These are phyloP conservation scores for Apogon talboti DNA, from an alignment of 2,797 vertebrate species.

Conservation along the genomic window DNA sequence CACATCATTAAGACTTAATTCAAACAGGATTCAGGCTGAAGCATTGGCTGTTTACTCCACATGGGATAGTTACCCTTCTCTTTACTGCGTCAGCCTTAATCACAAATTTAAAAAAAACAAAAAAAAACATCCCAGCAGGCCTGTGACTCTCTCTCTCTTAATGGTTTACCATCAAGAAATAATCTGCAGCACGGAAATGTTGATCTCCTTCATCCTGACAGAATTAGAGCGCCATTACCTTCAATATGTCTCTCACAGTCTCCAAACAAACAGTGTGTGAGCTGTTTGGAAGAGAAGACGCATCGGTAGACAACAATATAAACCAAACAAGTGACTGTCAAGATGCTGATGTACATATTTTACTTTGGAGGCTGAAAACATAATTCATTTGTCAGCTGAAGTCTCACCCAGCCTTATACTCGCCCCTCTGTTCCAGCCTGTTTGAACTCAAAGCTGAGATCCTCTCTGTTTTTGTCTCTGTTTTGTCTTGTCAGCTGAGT, in stretches of 20 bases:
- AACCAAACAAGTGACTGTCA: background rate
- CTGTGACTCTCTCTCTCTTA: slow-evolving; percentile 53
- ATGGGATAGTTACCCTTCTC: background rate
- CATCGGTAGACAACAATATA: background rate
- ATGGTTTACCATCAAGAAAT: slow-evolving; percentile 51
- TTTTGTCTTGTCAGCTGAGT: slow-evolving; percentile 4
- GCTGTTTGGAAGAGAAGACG: background rate
- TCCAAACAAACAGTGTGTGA: slow-evolving; percentile 5
- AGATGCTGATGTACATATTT: no score
- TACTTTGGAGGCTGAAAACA: background rate
- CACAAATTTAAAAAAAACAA: background rate
- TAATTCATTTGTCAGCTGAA: background rate
- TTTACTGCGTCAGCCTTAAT: slow-evolving; percentile 8
- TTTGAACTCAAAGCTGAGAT: no score
- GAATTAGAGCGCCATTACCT: slow-evolving; percentile 39
- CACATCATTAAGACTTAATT: slow-evolving; percentile 17
- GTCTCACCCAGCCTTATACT: background rate
- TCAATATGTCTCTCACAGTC: slow-evolving; percentile 9
- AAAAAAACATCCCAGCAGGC: slow-evolving; percentile 25
- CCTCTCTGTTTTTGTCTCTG: background rate
- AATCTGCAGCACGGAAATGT: slow-evolving; percentile 31
- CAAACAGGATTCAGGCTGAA: slow-evolving; percentile 30
- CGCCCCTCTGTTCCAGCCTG: no score
- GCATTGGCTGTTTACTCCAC: slow-evolving; percentile 4
- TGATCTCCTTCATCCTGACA: slow-evolving; percentile 27